Evolutionary conservation across 2,113 vertebrate species (phyloP).

Genomic region (Atrichornis clamosus): DNA sequence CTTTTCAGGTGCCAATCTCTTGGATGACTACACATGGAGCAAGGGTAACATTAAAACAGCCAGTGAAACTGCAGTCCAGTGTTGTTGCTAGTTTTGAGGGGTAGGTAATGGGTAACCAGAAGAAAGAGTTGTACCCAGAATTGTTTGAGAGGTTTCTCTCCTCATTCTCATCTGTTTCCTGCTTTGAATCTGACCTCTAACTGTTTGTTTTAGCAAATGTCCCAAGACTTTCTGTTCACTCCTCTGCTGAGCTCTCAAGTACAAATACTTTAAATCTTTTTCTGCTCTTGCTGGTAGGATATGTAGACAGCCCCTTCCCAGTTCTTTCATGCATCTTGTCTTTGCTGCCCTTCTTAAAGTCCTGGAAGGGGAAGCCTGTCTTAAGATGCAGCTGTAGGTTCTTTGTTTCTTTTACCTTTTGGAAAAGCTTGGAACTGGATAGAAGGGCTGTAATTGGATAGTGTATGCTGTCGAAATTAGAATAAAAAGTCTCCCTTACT

Average conservation of each 20-base stretch:
- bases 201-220: background rate
- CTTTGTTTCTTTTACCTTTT: background rate
- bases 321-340: background rate
- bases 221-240: background rate
- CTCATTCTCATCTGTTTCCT: background rate
- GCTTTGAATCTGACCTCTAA: background rate
- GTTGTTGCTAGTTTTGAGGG: background rate
- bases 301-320: background rate
- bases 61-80: background rate
- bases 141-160: background rate
- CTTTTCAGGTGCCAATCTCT: background rate
- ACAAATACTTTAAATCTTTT: background rate
- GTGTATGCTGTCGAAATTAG: background rate
- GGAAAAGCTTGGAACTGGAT: background rate
- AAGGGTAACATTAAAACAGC: background rate
- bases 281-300: background rate
- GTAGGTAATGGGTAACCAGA: background rate
- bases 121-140: background rate
- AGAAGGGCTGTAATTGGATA: background rate
- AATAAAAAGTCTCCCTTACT: background rate
- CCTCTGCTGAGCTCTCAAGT: background rate
- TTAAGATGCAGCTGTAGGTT: background rate
- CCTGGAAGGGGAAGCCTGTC: background rate
- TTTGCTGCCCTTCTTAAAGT: background rate
- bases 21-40: background rate